Evolutionary conservation across 2,888 invertebrate species (phyloP).

Genomic region (Sisyra terminalis): DNA sequence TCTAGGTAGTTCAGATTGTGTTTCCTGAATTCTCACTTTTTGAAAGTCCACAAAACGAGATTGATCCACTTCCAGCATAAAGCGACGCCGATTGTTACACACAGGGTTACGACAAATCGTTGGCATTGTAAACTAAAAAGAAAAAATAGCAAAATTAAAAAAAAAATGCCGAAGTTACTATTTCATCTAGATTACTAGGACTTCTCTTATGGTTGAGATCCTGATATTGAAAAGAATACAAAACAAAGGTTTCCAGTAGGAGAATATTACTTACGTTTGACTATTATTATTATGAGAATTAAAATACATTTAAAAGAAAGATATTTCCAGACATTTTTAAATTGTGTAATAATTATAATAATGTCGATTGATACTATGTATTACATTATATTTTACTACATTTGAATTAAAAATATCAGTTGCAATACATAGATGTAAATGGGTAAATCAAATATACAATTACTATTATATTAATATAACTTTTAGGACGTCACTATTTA

Average conservation of each 20-base stretch:
- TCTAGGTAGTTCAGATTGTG: slow-evolving; percentile 88
- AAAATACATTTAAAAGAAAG: no score
- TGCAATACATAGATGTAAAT: no score
- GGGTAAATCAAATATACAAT: no score
- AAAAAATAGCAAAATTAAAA: slow-evolving; percentile 7
- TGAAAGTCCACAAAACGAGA: slow-evolving; percentile 96
- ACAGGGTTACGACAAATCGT: slow-evolving; percentile 93
- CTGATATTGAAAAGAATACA: no score
- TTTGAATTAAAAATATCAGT: no score
- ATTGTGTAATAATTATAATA: slow-evolving; percentile 4
- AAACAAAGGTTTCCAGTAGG: no score
- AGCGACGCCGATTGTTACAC: slow-evolving; percentile 80
- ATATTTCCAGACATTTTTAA: background rate
- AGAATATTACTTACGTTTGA: no score
- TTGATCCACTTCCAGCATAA: slow-evolving; percentile 83
- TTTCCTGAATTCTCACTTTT: slow-evolving; percentile 94
- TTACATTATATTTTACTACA: no score
- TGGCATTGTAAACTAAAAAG: slow-evolving; percentile 72
- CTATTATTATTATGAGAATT: no score
- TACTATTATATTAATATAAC: no score
- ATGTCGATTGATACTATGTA: background rate
- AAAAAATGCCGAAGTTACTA: no score
- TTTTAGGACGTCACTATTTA: no score
- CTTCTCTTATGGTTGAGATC: background rate
- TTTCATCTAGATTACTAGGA: background rate